Evolutionary conservation across 2,113 vertebrate genomes (phyloP).

Genomic region (Equus przewalskii): DNA sequence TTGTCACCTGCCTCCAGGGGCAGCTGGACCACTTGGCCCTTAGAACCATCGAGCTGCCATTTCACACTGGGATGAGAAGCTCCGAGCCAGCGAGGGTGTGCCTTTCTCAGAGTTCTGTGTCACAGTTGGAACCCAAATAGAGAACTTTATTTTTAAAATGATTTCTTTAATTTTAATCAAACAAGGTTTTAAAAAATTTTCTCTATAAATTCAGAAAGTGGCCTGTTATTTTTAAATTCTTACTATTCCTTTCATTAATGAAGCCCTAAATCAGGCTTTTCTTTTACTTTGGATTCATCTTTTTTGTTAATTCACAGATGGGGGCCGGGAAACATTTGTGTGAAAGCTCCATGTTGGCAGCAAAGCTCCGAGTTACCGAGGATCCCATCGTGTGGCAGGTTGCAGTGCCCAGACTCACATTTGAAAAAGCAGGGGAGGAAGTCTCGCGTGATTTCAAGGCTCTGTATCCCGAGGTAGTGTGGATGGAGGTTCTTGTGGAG

Average conservation of each 20-base stretch:
- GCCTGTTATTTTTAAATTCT: not conserved
- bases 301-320: not conserved
- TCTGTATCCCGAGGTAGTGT: not conserved
- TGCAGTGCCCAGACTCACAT: not conserved
- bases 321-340: too few species aligned
- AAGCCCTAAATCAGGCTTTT: not conserved
- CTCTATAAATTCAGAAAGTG: not conserved
- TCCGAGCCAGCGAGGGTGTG: not conserved
- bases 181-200: not conserved
- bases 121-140: not conserved
- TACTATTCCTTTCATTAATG: not conserved
- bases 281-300: not conserved
- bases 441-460: not conserved
- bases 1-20: not conserved
- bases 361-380: not conserved
- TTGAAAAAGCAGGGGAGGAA: not conserved
- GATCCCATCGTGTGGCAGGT: fast-evolving
- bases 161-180: slow-evolving; percentile 4
- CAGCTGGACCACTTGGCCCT: not conserved
- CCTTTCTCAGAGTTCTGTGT: not conserved
- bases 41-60: not conserved
- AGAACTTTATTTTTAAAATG: not conserved
- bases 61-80: not conserved
- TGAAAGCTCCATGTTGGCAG: not conserved
- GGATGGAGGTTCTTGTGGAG: not conserved